Conservation (phyloP, 2,888 invertebrate genomes). For the Anthophora plumipes region DNA sequence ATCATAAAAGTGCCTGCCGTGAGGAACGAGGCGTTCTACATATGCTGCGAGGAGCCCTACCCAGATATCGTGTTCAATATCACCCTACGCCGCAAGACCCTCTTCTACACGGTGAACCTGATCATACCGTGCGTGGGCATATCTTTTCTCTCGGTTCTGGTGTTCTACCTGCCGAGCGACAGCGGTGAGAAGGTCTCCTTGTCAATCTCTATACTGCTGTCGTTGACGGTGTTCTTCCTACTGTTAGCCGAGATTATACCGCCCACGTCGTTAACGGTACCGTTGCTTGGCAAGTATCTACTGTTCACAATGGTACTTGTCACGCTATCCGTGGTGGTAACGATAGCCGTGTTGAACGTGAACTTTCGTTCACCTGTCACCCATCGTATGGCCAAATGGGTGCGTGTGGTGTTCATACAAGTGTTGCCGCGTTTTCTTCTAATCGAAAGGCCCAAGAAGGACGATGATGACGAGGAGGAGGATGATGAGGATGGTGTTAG, state of each 20-base stretch:
- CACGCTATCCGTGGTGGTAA: conserved; percentile 96
- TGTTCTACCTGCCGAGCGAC: conserved; percentile 98
- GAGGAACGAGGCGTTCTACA: conserved; percentile 96
- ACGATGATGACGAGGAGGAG: conserved; percentile 88
- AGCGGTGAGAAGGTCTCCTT: conserved; percentile 99
- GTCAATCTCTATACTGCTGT: conserved; percentile 96
- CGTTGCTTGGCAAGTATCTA: conserved; percentile 95
- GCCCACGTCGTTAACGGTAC: conserved; percentile 96
- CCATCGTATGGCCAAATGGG: conserved; percentile 96
- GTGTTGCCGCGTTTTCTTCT: conserved; percentile 94
- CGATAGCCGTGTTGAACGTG: conserved; percentile 96
- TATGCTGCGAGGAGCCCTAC: conserved; percentile 98
- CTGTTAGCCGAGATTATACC: conserved; percentile 97
- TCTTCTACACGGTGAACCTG: conserved; percentile 98
- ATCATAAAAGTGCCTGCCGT: conserved; percentile 96
- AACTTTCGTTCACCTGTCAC: conserved; percentile 97
- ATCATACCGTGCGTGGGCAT: conserved; percentile 99
- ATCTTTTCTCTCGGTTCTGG: conserved; percentile 97
- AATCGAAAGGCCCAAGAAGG: conserved; percentile 95
- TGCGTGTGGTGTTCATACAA: conserved; percentile 93
- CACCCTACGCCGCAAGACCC: conserved; percentile 96
- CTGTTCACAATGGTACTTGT: conserved; percentile 98
- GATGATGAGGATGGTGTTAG: conserved; percentile 84
- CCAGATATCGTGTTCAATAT: conserved; percentile 99
- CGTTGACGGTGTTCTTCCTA: conserved; percentile 97